phyloP scores from a whole-genome alignment of 2,797 vertebrate species.

The Neosilurus mollespiculum region DNA sequence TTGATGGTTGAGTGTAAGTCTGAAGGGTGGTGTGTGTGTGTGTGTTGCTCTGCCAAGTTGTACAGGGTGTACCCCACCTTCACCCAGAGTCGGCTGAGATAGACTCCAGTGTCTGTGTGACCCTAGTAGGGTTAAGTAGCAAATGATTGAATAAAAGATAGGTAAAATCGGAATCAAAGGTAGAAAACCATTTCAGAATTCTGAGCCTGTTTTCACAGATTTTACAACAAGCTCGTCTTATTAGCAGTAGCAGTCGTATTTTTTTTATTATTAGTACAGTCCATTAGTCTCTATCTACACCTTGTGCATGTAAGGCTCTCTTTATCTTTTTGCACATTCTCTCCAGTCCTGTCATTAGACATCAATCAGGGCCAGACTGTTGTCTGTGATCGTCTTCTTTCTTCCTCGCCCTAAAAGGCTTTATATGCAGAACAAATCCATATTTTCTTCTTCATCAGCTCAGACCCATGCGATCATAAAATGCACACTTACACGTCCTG shows the following conservation, averaged over 20 bases:
- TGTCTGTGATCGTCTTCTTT: background rate
- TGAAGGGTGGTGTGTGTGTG: too few relatives aligned
- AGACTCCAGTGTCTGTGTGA: too few relatives aligned
- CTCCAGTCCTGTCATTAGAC: background rate
- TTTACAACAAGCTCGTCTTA: background rate
- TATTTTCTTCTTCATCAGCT: background rate
- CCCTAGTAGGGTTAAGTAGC: too few relatives aligned
- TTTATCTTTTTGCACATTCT: background rate
- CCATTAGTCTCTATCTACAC: background rate
- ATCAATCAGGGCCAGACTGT: background rate
- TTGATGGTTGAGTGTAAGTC: too few relatives aligned
- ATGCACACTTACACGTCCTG: background rate
- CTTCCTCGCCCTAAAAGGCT: background rate
- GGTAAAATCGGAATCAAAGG: background rate
- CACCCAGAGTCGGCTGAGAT: too few relatives aligned
- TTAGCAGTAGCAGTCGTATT: background rate
- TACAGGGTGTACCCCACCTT: too few relatives aligned
- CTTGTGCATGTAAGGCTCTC: background rate
- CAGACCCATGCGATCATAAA: background rate
- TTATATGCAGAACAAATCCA: background rate
- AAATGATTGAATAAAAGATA: background rate
- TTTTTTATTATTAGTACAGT: background rate
- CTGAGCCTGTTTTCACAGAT: background rate
- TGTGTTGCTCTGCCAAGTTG: too few relatives aligned
- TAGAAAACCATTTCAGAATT: too few relatives aligned